phyloP scores from a whole-genome alignment of 1,140 invertebrate genomes.

The Wasmannia auropunctata region DNA sequence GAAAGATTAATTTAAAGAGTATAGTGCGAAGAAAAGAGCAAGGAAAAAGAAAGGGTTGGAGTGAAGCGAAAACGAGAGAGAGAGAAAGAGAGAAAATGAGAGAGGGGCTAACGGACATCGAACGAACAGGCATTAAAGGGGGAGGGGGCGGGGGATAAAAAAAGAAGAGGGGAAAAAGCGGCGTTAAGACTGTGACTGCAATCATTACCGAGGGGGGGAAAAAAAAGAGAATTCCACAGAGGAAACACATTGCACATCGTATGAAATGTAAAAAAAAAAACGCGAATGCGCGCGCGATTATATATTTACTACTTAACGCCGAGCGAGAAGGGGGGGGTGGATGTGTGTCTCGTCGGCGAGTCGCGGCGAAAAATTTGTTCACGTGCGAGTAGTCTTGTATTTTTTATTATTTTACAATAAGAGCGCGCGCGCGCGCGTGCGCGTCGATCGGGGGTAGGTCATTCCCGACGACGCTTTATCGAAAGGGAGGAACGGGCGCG shows the following conservation, averaged over 20 bases:
- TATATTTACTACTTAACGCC: not conserved
- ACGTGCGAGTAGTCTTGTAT: slow-evolving; percentile 61
- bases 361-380: slow-evolving; percentile 53
- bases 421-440: no score
- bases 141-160: not conserved
- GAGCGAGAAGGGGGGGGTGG: not conserved
- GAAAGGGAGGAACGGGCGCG: not conserved
- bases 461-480: slow-evolving; percentile 20
- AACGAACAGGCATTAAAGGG: slow-evolving; percentile 46
- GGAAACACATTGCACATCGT: slow-evolving; percentile 60
- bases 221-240: slow-evolving; percentile 62
- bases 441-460: slow-evolving; percentile 5
- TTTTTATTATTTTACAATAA: slow-evolving; percentile 56
- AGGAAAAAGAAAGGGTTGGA: slow-evolving; percentile 36
- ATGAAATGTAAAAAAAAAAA: slow-evolving; percentile 52
- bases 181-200: slow-evolving; percentile 84
- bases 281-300: slow-evolving; percentile 28
- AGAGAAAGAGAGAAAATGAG: not conserved
- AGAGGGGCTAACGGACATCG: slow-evolving; percentile 49
- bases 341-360: not conserved
- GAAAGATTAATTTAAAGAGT: slow-evolving; percentile 65
- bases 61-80: slow-evolving; percentile 43
- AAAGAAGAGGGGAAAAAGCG: slow-evolving; percentile 30
- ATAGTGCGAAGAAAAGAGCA: slow-evolving; percentile 45
- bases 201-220: slow-evolving; percentile 81